Percentiles rank a stretch among this genome's conserved stretches.
These are phyloP conservation scores for Leptinotarsa lineolata DNA, from an alignment of 1,140 invertebrate species.

Conservation along the genomic window DNA sequence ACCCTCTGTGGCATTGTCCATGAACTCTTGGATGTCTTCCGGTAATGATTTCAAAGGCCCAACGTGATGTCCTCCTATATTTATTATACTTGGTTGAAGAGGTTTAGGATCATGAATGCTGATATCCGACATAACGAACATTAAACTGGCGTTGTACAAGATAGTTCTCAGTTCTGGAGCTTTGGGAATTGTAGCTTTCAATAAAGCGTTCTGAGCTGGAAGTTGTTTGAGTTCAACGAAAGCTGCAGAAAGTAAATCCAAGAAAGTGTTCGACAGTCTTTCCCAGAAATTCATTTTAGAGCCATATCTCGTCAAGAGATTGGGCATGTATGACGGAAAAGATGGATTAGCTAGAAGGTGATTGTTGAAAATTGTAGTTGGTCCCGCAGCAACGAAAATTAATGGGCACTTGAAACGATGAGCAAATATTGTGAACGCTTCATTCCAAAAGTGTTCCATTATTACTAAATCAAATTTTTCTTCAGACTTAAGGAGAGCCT, in stretches of 20 bases:
- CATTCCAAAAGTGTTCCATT: conserved; percentile 57
- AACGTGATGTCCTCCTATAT: too few species aligned
- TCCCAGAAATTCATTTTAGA: conserved; percentile 24
- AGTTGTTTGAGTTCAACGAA: conserved; percentile 5
- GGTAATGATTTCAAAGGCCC: conserved; percentile 14
- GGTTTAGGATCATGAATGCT: conserved; percentile 43
- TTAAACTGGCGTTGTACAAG: conserved; percentile 56
- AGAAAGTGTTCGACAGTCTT: conserved; percentile 8
- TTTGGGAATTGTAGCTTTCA: conserved; percentile 13
- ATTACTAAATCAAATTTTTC: conserved; percentile 59
- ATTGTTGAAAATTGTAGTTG: conserved; percentile 12
- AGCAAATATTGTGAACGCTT: conserved; percentile 56
- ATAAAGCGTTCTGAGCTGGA: conserved; percentile 18
- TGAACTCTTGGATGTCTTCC: conserved; percentile 58
- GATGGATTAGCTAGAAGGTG: conserved; percentile 25
- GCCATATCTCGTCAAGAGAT: conserved; percentile 18
- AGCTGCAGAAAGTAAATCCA: neutral
- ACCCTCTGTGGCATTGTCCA: conserved; percentile 63
- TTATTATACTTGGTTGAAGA: conserved; percentile 42
- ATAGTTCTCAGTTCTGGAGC: conserved; percentile 9
- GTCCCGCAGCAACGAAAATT: conserved; percentile 5
- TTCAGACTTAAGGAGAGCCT: conserved; percentile 39
- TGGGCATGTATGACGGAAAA: conserved; percentile 25
- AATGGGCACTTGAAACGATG: conserved; percentile 32
- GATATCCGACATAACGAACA: conserved; percentile 50